Conservation (phyloP, 2,888 invertebrate genomes). For the Spilosoma lubricipeda region DNA sequence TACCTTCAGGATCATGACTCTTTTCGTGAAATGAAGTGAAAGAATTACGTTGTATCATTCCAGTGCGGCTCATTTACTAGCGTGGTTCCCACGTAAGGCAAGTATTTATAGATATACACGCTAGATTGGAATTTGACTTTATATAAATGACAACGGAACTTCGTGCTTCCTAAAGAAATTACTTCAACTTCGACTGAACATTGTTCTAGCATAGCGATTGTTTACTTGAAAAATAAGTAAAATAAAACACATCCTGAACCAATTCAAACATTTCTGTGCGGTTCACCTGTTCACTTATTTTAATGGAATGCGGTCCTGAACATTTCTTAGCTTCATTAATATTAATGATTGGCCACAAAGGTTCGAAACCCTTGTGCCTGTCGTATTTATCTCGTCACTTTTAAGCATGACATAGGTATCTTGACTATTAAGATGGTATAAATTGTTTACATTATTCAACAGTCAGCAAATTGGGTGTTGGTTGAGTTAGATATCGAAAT, state of each 20-base stretch:
- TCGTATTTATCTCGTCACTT: conserved; percentile 47
- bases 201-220: not conserved
- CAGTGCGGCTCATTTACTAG: too few species aligned
- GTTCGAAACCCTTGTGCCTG: conserved; percentile 36
- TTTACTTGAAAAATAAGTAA: not conserved
- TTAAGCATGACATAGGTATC: conserved; percentile 44
- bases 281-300: conserved; percentile 30
- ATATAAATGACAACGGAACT: not conserved
- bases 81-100: too few species aligned
- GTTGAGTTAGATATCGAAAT: conserved; percentile 16
- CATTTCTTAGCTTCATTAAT: conserved; percentile 44
- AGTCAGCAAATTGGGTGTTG: conserved; percentile 29
- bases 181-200: not conserved
- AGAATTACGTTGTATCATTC: too few species aligned
- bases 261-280: conserved; percentile 10
- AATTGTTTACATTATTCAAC: conserved; percentile 51
- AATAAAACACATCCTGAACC: conserved; percentile 5
- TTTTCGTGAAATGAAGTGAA: too few species aligned
- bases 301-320: conserved; percentile 37
- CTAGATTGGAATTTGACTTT: not conserved
- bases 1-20: too few species aligned
- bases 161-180: not conserved
- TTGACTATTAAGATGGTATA: conserved; percentile 40
- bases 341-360: conserved; percentile 46
- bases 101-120: too few species aligned